Percentiles rank a stretch among this genome's conserved stretches.
Conservation (phyloP, 2,113 vertebrate genomes). For the Platysteira castanea region DNA sequence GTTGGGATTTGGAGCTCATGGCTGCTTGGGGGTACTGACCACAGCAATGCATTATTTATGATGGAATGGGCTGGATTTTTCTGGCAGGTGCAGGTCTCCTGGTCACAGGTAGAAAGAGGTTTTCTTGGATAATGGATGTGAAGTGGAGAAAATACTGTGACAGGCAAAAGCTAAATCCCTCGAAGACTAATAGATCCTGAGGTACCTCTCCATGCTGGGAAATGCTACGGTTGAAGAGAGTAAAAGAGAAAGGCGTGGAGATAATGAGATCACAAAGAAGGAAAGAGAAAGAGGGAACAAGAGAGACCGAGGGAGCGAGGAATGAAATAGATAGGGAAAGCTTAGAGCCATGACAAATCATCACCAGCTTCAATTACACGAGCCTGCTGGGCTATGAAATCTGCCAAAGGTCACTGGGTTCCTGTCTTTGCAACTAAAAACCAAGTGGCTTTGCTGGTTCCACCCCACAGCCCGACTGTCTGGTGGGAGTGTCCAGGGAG, state of each 20-base stretch:
- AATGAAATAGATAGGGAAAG: slow-evolving; percentile 24
- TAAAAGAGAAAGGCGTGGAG: not conserved
- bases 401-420: slow-evolving; percentile 57
- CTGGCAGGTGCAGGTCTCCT: not conserved
- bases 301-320: not conserved
- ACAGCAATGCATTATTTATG: not conserved
- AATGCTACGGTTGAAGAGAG: not conserved
- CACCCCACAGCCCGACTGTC: not conserved
- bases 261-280: slow-evolving; percentile 3
- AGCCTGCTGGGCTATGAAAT: slow-evolving; percentile 58
- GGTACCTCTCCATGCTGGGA: not conserved
- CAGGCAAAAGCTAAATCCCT: not conserved
- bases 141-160: not conserved
- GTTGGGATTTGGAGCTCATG: not conserved
- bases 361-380: slow-evolving; percentile 42
- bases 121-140: not conserved
- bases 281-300: not conserved
- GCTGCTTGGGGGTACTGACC: not conserved
- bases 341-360: slow-evolving; percentile 57
- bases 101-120: not conserved
- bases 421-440: slow-evolving; percentile 37
- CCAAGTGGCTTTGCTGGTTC: not conserved
- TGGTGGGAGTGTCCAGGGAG: not conserved
- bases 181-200: not conserved
- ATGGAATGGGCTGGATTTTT: not conserved